Evolutionary conservation across 1,140 invertebrate species (phyloP).

Genomic region (Spodoptera litura): DNA sequence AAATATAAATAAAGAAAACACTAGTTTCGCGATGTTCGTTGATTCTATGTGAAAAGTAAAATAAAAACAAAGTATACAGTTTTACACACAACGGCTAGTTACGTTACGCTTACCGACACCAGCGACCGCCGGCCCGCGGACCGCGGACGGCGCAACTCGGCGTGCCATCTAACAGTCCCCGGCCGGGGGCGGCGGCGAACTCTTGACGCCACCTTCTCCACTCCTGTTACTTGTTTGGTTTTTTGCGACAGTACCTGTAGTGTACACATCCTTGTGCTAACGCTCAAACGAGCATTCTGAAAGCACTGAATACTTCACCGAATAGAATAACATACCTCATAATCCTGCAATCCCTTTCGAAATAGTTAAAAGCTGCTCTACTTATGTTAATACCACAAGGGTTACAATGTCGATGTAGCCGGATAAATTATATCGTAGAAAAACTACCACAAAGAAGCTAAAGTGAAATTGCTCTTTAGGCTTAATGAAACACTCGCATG

Average conservation of each 20-base stretch:
- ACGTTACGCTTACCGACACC: constrained; percentile 1
- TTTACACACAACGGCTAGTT: not conserved
- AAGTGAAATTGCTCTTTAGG: no score
- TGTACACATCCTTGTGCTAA: constrained; percentile 26
- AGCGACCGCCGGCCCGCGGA: not conserved
- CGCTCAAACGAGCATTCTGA: constrained; percentile 11
- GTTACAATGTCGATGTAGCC: no score
- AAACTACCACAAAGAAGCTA: no score
- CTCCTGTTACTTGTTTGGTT: constrained; percentile 10
- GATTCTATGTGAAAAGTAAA: not conserved
- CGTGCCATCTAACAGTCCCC: not conserved
- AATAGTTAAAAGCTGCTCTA: not conserved
- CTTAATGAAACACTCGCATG: no score
- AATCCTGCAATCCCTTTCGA: not conserved
- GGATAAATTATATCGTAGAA: no score
- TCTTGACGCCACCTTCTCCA: not conserved
- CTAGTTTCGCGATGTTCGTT: not conserved
- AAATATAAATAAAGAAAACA: not conserved
- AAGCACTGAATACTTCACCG: constrained; percentile 13
- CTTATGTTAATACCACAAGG: not conserved
- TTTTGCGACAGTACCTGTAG: constrained; percentile 30
- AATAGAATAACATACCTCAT: not conserved
- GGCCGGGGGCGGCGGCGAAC: not conserved
- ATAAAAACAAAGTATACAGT: not conserved
- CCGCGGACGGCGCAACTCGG: not conserved